phyloP scores from a whole-genome alignment of 2,113 vertebrate genomes.

The Grammomys dolichurus region DNA sequence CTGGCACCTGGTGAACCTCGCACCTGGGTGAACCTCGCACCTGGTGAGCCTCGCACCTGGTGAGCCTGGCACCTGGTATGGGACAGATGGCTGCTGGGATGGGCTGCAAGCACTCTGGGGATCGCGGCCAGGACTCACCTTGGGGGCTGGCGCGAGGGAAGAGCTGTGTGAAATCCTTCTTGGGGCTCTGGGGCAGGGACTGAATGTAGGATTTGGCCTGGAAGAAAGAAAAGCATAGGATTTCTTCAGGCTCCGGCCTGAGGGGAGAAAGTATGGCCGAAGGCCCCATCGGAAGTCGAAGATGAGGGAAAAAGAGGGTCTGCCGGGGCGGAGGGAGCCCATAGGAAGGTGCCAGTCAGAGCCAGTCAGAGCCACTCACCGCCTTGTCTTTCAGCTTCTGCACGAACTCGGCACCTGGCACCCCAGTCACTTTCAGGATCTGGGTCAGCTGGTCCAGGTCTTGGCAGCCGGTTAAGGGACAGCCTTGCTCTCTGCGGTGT shows the following conservation, averaged over 20 bases:
- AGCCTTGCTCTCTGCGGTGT: background rate
- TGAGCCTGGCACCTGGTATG: rapidly evolving
- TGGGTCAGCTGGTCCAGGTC: slow-evolving; percentile 97
- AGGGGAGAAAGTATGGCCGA: background rate
- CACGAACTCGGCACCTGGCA: slow-evolving; percentile 94
- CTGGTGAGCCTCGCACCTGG: rapidly evolving
- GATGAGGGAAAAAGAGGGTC: background rate
- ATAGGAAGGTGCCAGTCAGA: background rate
- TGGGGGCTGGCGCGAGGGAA: slow-evolving; percentile 91
- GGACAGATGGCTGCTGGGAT: rapidly evolving
- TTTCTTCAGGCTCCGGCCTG: background rate
- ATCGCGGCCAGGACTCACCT: slow-evolving; percentile 86
- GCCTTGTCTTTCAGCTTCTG: slow-evolving; percentile 96
- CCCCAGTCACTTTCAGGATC: slow-evolving; percentile 96
- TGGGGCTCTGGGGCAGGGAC: slow-evolving; percentile 92
- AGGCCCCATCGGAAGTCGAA: background rate
- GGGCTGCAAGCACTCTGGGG: rapidly evolving
- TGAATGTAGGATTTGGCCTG: slow-evolving; percentile 95
- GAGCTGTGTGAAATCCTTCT: slow-evolving; percentile 94
- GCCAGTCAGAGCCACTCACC: slow-evolving; percentile 83
- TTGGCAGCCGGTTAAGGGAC: slow-evolving; percentile 86
- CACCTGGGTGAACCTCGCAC: too few species aligned
- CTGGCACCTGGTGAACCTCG: too few species aligned
- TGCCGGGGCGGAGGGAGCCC: background rate
- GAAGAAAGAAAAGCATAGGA: slow-evolving; percentile 58